Evolutionary conservation across 2,113 vertebrate genomes (phyloP).

Genomic region (Nannospalax galili): DNA sequence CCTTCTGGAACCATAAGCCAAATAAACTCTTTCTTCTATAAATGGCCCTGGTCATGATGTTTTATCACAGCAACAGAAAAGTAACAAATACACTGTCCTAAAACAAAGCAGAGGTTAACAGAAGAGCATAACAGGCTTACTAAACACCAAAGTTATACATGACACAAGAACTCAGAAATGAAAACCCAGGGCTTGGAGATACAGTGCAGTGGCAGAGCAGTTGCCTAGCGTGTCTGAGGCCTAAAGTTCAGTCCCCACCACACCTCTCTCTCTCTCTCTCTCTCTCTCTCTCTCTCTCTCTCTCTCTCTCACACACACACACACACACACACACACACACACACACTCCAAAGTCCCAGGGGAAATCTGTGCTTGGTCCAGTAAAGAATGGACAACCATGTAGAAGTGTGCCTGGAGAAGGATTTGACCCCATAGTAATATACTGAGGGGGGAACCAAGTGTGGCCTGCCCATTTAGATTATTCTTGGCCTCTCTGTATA

Average conservation of each 20-base stretch:
- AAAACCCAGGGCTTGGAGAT: neutral
- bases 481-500: neutral
- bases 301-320: neutral
- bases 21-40: no score
- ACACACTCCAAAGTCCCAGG: neutral
- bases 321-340: neutral
- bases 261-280: no score
- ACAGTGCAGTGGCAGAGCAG: neutral
- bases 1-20: no score
- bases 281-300: no score
- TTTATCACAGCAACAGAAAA: no score
- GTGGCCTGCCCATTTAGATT: neutral
- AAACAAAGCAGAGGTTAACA: neutral
- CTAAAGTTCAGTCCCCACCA: neutral
- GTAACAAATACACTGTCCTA: no score
- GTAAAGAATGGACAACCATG: neutral
- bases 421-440: neutral
- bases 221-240: neutral
- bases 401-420: neutral
- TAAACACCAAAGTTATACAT: neutral
- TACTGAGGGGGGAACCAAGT: neutral
- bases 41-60: no score
- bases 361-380: neutral
- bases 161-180: neutral
- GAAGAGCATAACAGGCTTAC: neutral